Evolutionary conservation across 2,888 invertebrate genomes (phyloP), one percentile per base, ranked within the genome.

Genomic region (Vandiemenella viatica): DNA sequence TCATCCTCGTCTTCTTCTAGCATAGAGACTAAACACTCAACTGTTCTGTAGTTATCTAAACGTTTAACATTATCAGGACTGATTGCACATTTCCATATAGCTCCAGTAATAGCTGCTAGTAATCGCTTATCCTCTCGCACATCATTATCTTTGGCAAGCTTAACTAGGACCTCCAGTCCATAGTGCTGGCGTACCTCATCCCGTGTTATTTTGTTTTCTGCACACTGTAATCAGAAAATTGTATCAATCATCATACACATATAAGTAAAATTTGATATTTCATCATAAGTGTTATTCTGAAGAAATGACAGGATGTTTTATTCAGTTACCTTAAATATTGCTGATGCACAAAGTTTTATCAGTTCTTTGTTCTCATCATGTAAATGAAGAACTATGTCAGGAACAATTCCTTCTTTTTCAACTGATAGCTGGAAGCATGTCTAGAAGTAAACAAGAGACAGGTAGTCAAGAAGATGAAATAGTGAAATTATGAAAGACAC

Each of bases 71-170:
- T 92, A 50, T 82, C 82, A 2, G 80, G 76, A 55, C 83, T 83
- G 49, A 80, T 81, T 4, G 92, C 85, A 61, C 90, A 90, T 70
- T 92, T 92, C 93, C 93, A 95, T 54, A 95, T 78, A 8, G 91
- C 93, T 0, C 95, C 93, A 0, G 91, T 92, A 0, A 88, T 86
- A 0, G 91, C 88, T 0, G 83, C 81, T 55, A 93, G 63, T 6
- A 93, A 67, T 1, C 79, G 76, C 58, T 88, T 88, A 57, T 87
- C 83, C 1, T 80, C 74, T 42, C 77, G 73, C 16, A 80, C 72
- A 2, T 74, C 72, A 4, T 75, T 67, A 58, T 82, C 80, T 55
- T 76, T 77, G 6, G 88, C 78, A 50, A 91, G 79, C 43, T 72
- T 70, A 2, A 92, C 85, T 5, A 95, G 66, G 0, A 91, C 82